Base-by-base conservation (phyloP, 2,888 invertebrate genomes). In the Nowickia ferox region DNA sequence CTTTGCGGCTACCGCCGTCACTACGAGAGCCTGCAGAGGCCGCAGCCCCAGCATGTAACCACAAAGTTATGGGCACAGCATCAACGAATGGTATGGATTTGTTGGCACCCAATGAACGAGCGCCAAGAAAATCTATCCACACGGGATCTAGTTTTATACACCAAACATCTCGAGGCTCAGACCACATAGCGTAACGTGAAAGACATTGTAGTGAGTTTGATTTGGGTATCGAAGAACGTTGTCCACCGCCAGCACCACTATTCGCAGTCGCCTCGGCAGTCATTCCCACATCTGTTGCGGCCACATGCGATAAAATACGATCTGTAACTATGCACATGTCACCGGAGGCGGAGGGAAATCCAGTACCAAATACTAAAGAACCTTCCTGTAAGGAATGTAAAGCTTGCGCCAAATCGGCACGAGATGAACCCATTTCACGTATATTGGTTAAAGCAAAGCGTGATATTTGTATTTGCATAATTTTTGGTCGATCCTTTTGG, bases 41-140 rank as follows among this genome's bases (percentile, higher is more conserved):
- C 46, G 65, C 48, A 10, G 86, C 78, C 55, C 90, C 88, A 83
- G 88, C 88, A 88, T 95, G 95, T 75, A 97, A 93, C 98, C 98
- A 98, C 13, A 97, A 93, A 2, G 97, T 97, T 38, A 98, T 93
- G 0, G 98, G 98, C 88, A 98, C 96, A 6, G 98, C 96, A 92
- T 97, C 97, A 42, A 97, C 92, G 90, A 97, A 95, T 2, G 97
- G 96, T 87, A 97, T 96, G 0, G 97, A 95, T 89, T 95, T 95
- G 90, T 94, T 95, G 80, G 94, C 94, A 1, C 96, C 96, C 40
- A 95, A 94, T 0, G 97, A 96, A 42, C 96, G 94, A 1, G 97
- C 96, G 9, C 97, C 98, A 86, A 96, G 94, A 92, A 98, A 98
- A 93, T 98, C 98, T 13, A 96, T 96, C 98, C 98, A 98, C 65